phyloP scores from a whole-genome alignment of 2,113 vertebrate genomes.

The Cyprinodon brontotheroides region DNA sequence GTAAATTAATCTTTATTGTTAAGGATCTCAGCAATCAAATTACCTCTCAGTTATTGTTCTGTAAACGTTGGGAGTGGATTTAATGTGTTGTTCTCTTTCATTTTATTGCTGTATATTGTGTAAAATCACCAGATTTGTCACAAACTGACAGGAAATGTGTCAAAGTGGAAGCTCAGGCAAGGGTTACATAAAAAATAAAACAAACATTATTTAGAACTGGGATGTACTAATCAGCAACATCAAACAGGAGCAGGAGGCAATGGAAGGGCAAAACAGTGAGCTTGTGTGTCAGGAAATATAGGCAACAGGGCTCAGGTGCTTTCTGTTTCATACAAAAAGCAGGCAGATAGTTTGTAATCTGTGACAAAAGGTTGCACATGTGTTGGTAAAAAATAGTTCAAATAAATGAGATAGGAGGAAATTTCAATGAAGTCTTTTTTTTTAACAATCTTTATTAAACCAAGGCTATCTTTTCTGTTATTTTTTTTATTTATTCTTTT shows the following conservation, averaged over 20 bases:
- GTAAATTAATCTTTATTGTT: slow-evolving; percentile 41
- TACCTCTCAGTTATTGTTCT: slow-evolving; percentile 5
- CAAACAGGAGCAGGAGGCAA: slow-evolving; percentile 6
- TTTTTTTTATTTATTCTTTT: too few species aligned
- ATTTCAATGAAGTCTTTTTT: not conserved
- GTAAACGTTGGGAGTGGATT: slow-evolving; percentile 11
- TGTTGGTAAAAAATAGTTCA: not conserved
- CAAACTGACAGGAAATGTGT: not conserved
- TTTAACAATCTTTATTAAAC: not conserved
- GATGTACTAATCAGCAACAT: slow-evolving; percentile 3
- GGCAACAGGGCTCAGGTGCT: slow-evolving; percentile 3
- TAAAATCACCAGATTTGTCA: slow-evolving; percentile 5
- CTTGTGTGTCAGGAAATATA: slow-evolving; percentile 14
- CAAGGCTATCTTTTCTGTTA: not conserved
- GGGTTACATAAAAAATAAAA: slow-evolving; percentile 3
- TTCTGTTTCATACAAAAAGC: slow-evolving; percentile 16
- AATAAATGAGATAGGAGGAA: not conserved
- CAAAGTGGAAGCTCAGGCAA: not conserved
- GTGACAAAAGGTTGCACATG: not conserved
- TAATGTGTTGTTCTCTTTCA: slow-evolving; percentile 26
- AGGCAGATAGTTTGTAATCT: not conserved
- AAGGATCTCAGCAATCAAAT: slow-evolving; percentile 27
- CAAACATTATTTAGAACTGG: slow-evolving; percentile 3
- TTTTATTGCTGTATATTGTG: slow-evolving; percentile 18
- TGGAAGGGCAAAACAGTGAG: slow-evolving; percentile 10